Evolutionary conservation across 1,140 invertebrate species (phyloP).

Genomic region (Panagrolaimus sp.): DNA sequence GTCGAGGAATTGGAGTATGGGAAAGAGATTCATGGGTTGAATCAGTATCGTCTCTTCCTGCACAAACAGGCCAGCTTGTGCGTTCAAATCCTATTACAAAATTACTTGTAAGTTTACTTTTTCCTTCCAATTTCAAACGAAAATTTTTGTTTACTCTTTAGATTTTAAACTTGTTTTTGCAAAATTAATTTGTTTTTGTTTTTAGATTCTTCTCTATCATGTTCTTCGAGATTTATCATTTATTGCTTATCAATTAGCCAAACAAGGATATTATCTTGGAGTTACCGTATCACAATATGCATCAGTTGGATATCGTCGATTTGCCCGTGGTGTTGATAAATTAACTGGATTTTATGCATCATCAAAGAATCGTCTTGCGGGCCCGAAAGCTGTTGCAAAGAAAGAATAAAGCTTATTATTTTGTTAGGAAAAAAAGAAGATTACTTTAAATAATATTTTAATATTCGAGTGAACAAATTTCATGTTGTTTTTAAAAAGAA

Average conservation of each 20-base stretch:
- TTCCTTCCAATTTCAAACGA: too few relatives aligned
- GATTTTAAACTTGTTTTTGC: neutral
- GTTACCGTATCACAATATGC: slow-evolving; percentile 26
- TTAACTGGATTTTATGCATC: slow-evolving; percentile 26
- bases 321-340: slow-evolving; percentile 31
- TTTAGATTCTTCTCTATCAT: slow-evolving; percentile 24
- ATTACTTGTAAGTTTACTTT: slow-evolving; percentile 41
- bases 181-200: neutral
- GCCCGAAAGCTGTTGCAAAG: slow-evolving; percentile 10
- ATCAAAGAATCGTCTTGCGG: slow-evolving; percentile 17
- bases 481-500: too few relatives aligned
- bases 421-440: neutral
- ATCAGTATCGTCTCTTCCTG: slow-evolving; percentile 44
- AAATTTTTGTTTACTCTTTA: neutral
- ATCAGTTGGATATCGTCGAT: slow-evolving; percentile 32
- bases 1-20: slow-evolving; percentile 55
- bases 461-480: too few relatives aligned
- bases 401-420: neutral
- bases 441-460: too few relatives aligned
- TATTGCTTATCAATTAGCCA: slow-evolving; percentile 31
- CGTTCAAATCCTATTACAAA: slow-evolving; percentile 43
- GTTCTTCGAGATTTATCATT: slow-evolving; percentile 23
- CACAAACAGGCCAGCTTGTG: slow-evolving; percentile 46
- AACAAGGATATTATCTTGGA: slow-evolving; percentile 31
- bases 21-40: slow-evolving; percentile 55